Conservation (phyloP, 2,113 vertebrate species). For the Grallaria varia region DNA sequence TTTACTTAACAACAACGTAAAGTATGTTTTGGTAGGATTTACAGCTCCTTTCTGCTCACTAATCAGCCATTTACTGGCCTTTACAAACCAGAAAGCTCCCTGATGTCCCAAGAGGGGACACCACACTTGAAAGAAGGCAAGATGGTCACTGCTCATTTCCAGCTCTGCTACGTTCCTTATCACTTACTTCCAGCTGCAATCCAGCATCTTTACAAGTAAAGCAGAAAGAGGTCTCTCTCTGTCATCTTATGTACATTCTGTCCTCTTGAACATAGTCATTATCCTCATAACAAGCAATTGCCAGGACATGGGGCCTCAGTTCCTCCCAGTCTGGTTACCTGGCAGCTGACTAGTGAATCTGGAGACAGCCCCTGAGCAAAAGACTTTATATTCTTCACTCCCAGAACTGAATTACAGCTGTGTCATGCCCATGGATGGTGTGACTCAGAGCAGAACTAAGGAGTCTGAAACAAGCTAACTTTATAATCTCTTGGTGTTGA, state of each 20-base stretch:
- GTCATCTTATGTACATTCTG: not conserved
- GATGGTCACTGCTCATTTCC: conserved; percentile 9
- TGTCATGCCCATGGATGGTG: not conserved
- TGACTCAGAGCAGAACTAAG: not conserved
- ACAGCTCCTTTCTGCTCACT: conserved; percentile 35
- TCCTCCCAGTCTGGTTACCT: not conserved
- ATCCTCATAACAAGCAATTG: not conserved
- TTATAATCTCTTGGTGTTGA: not conserved
- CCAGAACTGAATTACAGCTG: not conserved
- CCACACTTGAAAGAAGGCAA: not conserved
- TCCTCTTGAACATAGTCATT: not conserved
- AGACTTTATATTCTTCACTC: not conserved
- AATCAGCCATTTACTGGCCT: conserved; percentile 46
- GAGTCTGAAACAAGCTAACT: not conserved
- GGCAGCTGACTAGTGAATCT: not conserved
- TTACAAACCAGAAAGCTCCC: conserved; percentile 31
- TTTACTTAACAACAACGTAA: conserved; percentile 50
- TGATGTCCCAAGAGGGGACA: not conserved
- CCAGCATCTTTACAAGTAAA: conserved; percentile 3
- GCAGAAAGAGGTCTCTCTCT: not conserved
- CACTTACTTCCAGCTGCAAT: conserved; percentile 32
- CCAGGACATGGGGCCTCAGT: not conserved
- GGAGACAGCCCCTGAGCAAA: not conserved
- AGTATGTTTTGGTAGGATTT: conserved; percentile 39
- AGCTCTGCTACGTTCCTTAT: conserved; percentile 12